Percentiles rank a stretch among this genome's conserved stretches.
Conservation (phyloP, 2,888 invertebrate genomes). For the Hypselothyrea guttata region DNA sequence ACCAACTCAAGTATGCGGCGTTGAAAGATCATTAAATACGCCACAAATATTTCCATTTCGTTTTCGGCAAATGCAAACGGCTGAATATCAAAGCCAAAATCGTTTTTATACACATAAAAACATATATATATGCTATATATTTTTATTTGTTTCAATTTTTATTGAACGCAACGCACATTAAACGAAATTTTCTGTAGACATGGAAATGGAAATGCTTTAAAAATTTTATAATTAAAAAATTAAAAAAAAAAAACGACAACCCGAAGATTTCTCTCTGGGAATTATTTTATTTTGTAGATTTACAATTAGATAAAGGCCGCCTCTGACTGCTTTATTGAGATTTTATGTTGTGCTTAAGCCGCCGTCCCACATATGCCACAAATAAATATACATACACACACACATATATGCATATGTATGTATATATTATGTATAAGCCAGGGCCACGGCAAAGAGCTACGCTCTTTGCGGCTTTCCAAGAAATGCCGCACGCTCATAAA, state of each 20-base stretch:
- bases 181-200: slow-evolving; percentile 76
- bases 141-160: slow-evolving; percentile 49
- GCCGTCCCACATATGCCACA: slow-evolving; percentile 51
- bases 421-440: slow-evolving; percentile 34
- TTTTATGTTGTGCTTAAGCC: slow-evolving; percentile 76
- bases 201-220: slow-evolving; percentile 62
- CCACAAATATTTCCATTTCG: slow-evolving; percentile 66
- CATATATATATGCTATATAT: slow-evolving; percentile 19
- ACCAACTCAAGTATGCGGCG: slow-evolving; percentile 44
- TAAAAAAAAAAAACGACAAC: slow-evolving; percentile 6
- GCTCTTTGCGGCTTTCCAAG: slow-evolving; percentile 52
- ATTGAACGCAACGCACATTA: slow-evolving; percentile 80
- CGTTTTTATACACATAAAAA: neutral
- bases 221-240: slow-evolving; percentile 19
- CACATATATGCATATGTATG: slow-evolving; percentile 11
- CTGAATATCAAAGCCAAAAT: slow-evolving; percentile 76
- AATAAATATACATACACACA: too few species aligned
- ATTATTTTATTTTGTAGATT: slow-evolving; percentile 56
- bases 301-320: slow-evolving; percentile 73
- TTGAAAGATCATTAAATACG: slow-evolving; percentile 63
- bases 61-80: slow-evolving; percentile 57
- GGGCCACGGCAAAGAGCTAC: slow-evolving; percentile 42
- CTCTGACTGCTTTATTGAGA: slow-evolving; percentile 74
- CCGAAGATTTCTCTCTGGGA: slow-evolving; percentile 43
- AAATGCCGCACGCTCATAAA: slow-evolving; percentile 67